Conservation (phyloP, 2,113 vertebrate species). For the Carassius gibelio region DNA sequence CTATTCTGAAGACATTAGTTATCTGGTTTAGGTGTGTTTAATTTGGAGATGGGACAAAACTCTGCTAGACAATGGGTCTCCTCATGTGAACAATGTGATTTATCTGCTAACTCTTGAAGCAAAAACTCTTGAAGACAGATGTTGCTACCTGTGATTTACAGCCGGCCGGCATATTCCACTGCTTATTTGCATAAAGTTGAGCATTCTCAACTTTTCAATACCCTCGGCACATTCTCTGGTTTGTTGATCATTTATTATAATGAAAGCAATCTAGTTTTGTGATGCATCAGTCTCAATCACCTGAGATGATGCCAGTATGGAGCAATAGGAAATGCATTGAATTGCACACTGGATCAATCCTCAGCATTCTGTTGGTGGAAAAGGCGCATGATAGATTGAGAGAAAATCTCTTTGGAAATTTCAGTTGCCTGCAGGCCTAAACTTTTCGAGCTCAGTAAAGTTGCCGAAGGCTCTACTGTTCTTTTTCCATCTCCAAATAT, state of each 20-base stretch:
- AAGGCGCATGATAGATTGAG: neutral
- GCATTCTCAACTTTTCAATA: no score
- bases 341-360: neutral
- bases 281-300: neutral
- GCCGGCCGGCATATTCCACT: no score
- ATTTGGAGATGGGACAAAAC: no score
- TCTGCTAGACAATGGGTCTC: no score
- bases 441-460: neutral
- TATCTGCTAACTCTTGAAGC: no score
- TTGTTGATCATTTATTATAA: neutral
- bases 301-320: neutral
- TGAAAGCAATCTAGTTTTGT: neutral
- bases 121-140: no score
- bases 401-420: constrained; percentile 14
- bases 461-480: neutral
- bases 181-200: no score
- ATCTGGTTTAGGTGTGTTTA: no score
- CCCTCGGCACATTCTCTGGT: no score
- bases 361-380: neutral
- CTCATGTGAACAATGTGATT: no score
- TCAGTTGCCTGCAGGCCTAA: neutral
- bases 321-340: neutral
- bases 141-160: no score
- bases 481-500: constrained; percentile 12
- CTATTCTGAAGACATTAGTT: no score